Percentiles rank a stretch among this genome's conserved stretches.
Evolutionary conservation across 2,888 invertebrate species (phyloP).

Genomic region (Papilio gigon): DNA sequence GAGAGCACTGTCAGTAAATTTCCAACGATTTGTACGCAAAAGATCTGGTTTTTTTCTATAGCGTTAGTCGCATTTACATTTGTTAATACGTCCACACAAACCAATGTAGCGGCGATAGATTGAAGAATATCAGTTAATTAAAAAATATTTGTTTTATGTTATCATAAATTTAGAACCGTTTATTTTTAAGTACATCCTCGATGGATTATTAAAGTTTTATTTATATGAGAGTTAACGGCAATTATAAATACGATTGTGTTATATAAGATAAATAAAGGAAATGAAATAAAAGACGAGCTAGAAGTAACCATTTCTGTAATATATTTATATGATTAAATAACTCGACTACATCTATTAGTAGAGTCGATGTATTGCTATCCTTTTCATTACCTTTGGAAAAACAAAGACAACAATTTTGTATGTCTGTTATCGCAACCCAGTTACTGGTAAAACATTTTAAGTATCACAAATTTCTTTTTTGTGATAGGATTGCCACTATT

Average conservation of each 20-base stretch:
- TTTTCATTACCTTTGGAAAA: no score
- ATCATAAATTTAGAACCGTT: neutral
- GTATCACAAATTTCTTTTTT: no score
- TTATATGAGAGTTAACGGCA: neutral
- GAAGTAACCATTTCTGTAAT: no score
- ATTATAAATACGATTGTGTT: neutral
- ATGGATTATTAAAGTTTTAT: neutral
- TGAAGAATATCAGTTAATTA: neutral
- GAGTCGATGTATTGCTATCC: no score
- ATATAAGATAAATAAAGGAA: neutral
- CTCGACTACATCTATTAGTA: no score
- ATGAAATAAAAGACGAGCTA: neutral
- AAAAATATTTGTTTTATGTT: neutral
- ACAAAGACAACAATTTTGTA: no score
- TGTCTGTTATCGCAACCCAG: no score
- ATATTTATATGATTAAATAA: no score
- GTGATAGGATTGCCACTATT: no score
- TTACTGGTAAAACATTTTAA: no score
- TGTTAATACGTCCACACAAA: slow-evolving; percentile 13
- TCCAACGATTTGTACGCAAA: neutral
- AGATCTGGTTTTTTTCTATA: neutral
- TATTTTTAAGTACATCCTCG: neutral
- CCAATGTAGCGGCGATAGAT: neutral
- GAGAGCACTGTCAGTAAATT: no score
- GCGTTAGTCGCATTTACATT: neutral